Evolutionary conservation across 2,113 vertebrate genomes (phyloP), one percentile per base, ranked within the genome.

Genomic region (Eonycteris spelaea): DNA sequence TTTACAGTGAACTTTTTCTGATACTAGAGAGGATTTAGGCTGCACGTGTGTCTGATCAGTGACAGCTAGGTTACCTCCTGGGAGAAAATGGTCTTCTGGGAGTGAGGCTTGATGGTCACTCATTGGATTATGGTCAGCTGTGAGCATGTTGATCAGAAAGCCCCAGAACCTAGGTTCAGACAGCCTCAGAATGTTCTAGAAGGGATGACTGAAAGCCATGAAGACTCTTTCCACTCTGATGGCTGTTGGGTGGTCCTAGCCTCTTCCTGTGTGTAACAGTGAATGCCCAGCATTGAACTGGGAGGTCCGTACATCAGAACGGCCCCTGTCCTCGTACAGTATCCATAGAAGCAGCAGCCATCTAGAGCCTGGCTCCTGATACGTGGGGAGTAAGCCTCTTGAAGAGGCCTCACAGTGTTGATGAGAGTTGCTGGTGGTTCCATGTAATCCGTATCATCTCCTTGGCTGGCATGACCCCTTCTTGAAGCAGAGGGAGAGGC

Each of bases 391-490:
- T 59, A 35, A 73, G 4, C 16, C 33, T 11, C 9, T 78, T 48
- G 22, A 33, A 26, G 35, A 30, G 59, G 11, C 26, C 59, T 63
- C 59, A 63, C 28, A 30, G 59, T 30, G 26, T 30, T 61, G 59
- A 30, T 63, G 28, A 63, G 9, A 63, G n/a, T 22, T 22, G 33
- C 87, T 28, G 3, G n/a, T 38, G n/a, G 30, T 24, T 19, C 21
- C 1, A 1, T 35, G 18, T 53, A 2, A 3, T 43, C 48, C 12
- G 9, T 1, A 3, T 43, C 68, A 63, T 22, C 38, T 16, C 35
- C 91, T 67, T 55, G 33, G 57, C 28, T 43, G 45, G 70, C 7
- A 3, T 18, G 13, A 21, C 79, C 19, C 2, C 28, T 53, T 84
- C 88, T 21, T 65, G 7, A 15, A 55, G 88, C 26, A 5, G 1